Percentiles rank a stretch among this genome's conserved stretches.
phyloP scores from a whole-genome alignment of 2,113 vertebrate species.

The Muscicapa adusta region DNA sequence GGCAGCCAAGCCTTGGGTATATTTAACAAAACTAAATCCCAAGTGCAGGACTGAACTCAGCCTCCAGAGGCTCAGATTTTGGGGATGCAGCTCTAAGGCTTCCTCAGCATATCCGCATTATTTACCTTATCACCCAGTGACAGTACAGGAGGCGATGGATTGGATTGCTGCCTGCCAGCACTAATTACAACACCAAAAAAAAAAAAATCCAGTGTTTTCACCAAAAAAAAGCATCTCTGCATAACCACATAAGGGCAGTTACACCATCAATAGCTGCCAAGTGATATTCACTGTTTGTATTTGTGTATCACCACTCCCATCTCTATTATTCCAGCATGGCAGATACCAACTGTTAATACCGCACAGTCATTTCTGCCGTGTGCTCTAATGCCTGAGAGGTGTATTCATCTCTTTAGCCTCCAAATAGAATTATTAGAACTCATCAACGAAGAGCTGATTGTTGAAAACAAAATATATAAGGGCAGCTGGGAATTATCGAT shows the following conservation, averaged over 20 bases:
- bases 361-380: not conserved
- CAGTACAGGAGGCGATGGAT: not conserved
- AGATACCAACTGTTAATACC: not conserved
- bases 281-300: not conserved
- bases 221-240: not conserved
- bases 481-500: not conserved
- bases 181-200: not conserved
- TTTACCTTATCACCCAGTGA: not conserved
- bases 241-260: not conserved
- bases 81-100: not conserved
- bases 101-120: not conserved
- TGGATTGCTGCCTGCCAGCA: not conserved
- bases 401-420: conserved; percentile 5
- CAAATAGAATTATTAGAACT: not conserved
- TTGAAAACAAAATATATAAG: not conserved
- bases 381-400: not conserved
- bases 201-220: not conserved
- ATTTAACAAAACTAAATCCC: not conserved
- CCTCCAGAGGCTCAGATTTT: not conserved
- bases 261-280: not conserved
- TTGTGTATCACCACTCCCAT: not conserved
- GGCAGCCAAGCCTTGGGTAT: not conserved
- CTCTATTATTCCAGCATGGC: not conserved
- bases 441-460: not conserved
- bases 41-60: not conserved